Conservation (phyloP, 2,888 invertebrate species). For the Eilema depressum region DNA sequence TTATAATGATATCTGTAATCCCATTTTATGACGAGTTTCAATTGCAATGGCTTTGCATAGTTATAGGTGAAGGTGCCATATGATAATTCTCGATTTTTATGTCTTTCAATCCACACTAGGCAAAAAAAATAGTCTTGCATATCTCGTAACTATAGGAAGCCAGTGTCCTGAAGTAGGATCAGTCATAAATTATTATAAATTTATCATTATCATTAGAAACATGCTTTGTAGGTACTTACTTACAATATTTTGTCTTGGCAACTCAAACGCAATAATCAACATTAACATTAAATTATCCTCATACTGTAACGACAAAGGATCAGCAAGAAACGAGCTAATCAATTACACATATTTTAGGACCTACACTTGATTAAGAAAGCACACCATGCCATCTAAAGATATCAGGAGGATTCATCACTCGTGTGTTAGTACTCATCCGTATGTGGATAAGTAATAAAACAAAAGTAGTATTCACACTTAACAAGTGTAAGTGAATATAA, state of each 20-base stretch:
- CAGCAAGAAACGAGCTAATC: conserved; percentile 34
- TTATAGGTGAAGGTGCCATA: too few relatives aligned
- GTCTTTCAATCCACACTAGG: too few relatives aligned
- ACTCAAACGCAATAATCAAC: background rate
- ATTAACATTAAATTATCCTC: background rate
- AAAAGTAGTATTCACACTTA: conserved; percentile 45
- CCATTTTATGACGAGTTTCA: too few relatives aligned
- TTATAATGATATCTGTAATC: too few relatives aligned
- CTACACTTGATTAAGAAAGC: conserved; percentile 33
- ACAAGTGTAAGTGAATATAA: conserved; percentile 51
- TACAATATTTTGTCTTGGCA: background rate
- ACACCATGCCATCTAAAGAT: conserved; percentile 50
- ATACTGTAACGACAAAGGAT: conserved; percentile 6
- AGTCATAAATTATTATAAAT: too few relatives aligned
- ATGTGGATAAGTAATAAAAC: conserved; percentile 50
- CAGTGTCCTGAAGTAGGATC: too few relatives aligned
- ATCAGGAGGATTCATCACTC: conserved; percentile 41
- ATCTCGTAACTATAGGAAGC: too few relatives aligned
- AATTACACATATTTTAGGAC: conserved; percentile 19
- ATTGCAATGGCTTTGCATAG: too few relatives aligned
- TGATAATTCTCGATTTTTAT: too few relatives aligned
- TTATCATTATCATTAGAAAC: background rate
- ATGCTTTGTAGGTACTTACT: background rate
- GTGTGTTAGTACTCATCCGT: conserved; percentile 42
- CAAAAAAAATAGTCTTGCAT: too few relatives aligned